These are phyloP conservation scores for Tauraco erythrolophus DNA, from an alignment of 2,113 vertebrate species.

Conservation along the genomic window DNA sequence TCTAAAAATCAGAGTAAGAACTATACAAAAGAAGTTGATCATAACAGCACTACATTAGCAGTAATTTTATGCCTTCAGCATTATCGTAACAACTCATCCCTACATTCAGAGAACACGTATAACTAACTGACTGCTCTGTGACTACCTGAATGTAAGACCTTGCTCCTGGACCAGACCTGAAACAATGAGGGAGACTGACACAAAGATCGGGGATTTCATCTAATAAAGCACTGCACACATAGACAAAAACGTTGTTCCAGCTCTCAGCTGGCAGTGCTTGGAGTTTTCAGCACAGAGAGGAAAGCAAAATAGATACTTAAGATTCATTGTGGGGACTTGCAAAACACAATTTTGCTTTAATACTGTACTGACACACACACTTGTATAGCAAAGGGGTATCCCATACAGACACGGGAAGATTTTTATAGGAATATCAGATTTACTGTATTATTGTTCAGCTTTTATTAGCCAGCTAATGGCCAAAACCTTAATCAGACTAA, in stretches of 20 bases:
- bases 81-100: neutral
- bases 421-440: neutral
- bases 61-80: neutral
- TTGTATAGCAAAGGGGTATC: neutral
- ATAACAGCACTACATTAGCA: neutral
- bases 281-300: neutral
- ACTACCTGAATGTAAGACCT: neutral
- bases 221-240: neutral
- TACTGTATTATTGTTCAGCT: neutral
- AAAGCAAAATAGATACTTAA: neutral
- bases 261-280: neutral
- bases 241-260: neutral
- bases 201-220: neutral
- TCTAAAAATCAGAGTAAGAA: neutral
- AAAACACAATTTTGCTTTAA: neutral
- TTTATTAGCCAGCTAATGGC: neutral
- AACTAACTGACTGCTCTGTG: neutral
- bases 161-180: neutral
- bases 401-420: neutral
- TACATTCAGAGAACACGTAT: rapidly evolving
- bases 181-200: neutral
- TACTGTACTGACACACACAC: neutral
- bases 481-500: neutral
- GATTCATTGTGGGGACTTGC: neutral
- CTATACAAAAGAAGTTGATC: neutral